phyloP scores from a whole-genome alignment of 2,888 invertebrate genomes.

The Agrotis clavis region DNA sequence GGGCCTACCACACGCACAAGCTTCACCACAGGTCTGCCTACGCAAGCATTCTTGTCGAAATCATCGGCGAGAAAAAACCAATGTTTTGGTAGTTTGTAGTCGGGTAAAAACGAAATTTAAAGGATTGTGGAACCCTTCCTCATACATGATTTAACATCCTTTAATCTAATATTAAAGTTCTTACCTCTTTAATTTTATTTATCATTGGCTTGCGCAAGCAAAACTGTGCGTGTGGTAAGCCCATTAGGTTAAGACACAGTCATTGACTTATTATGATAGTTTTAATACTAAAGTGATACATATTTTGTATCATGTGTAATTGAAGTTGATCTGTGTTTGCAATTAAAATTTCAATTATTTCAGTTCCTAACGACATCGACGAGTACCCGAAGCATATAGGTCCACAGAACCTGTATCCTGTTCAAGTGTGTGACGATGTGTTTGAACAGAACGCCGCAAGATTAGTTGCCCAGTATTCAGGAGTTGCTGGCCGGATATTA shows the following conservation, averaged over 20 bases:
- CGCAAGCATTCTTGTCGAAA: too few species aligned
- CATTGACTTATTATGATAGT: not conserved
- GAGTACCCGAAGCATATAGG: constrained; percentile 34
- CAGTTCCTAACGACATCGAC: constrained; percentile 53
- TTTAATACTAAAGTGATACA: not conserved
- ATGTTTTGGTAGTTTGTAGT: too few species aligned
- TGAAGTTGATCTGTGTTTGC: not conserved
- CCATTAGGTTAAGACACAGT: not conserved
- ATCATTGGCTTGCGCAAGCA: too few species aligned
- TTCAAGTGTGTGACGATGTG: constrained; percentile 20
- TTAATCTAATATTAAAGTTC: too few species aligned
- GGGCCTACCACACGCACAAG: too few species aligned
- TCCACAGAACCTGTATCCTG: constrained; percentile 11
- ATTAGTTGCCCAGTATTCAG: constrained; percentile 7
- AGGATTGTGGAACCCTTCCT: too few species aligned
- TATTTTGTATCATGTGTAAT: not conserved
- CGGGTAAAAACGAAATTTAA: too few species aligned
- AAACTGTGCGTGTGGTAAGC: too few species aligned
- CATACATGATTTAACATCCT: too few species aligned
- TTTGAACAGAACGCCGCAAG: constrained; percentile 42
- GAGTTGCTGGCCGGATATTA: not conserved
- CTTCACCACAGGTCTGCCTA: too few species aligned
- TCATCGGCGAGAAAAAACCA: too few species aligned
- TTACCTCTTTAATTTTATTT: too few species aligned
- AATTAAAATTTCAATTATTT: constrained; percentile 10